Conservation (phyloP, 2,113 vertebrate species). For the Phocoena sinus region DNA sequence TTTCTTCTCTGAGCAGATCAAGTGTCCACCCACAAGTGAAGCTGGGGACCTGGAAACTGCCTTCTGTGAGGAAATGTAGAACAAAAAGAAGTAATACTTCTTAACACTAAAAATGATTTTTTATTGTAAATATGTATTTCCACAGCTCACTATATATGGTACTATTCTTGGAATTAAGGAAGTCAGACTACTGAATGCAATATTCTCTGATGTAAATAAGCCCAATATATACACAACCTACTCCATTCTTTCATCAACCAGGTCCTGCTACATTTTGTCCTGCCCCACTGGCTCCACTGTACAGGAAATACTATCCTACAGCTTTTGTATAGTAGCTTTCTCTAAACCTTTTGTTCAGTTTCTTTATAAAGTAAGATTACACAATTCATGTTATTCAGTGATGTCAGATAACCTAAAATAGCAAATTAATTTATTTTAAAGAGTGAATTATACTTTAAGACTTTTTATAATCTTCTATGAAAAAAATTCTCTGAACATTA, state of each 20-base stretch:
- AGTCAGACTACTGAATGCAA: neutral
- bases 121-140: neutral
- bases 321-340: neutral
- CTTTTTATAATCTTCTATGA: neutral
- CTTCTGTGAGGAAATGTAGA: neutral
- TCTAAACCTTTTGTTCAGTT: neutral
- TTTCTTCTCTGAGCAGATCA: neutral
- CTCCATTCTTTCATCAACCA: neutral
- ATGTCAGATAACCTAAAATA: neutral
- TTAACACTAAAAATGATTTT: neutral
- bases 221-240: neutral
- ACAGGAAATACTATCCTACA: neutral
- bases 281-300: rapidly evolving
- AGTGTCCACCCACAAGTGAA: neutral
- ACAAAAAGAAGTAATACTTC: neutral
- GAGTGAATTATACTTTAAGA: neutral
- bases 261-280: neutral
- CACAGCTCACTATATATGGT: neutral
- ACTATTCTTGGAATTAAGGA: neutral
- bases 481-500: neutral
- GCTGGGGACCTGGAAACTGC: neutral
- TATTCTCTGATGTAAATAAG: neutral
- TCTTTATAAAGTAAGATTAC: neutral
- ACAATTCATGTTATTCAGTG: neutral
- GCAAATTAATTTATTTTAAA: neutral